Evolutionary conservation across 2,888 invertebrate genomes (phyloP), one percentile per base, ranked within the genome.

Genomic region (Sesia bembeciformis): DNA sequence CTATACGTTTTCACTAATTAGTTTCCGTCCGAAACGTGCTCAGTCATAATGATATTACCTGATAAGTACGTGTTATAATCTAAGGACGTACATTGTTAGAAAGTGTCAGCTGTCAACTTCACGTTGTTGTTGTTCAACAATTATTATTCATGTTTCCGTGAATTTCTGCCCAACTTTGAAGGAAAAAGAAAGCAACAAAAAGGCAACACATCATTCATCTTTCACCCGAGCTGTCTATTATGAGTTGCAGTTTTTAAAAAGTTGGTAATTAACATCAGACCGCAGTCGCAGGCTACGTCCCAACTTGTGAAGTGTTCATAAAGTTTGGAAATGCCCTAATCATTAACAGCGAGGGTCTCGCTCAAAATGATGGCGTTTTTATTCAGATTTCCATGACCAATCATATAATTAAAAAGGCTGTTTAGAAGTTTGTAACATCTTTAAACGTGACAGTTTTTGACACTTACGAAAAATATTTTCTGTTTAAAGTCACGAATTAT

Each of bases 171-270:
- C 54, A 54, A 57, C 54, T 54, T 57, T 53, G 50, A 53, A 38
- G 54, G 41, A 54, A 51, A 54, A 56, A 54, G 56, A 52, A 56
- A 43, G 54, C 54, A 50, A 50, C 50, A 39, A 54, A 71, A 74
- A 78, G 72, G 74, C 71, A 78, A 81, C 81, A 84, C 86, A 82
- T 88, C 87, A 89, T 88, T 87, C 85, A 88, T 88, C 81, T 83
- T 81, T 80, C 80, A 73, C 67, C 79, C 74, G 66, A 70, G 72
- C 84, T 87, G 84, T 88, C 88, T 81, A 87, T 87, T 86, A 87
- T 89, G 86, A 89, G 81, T 85, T 87, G 87, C 87, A 85, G 78
- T 88, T 86, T 86, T 81, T 65, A 74, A 84, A 71, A 88, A 89
- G 84, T 87, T 89, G 70, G 75, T 89, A 88, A 89, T 89, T 88